Evolutionary conservation across 2,797 vertebrate genomes (phyloP).

Genomic region (Potorous gilbertii): DNA sequence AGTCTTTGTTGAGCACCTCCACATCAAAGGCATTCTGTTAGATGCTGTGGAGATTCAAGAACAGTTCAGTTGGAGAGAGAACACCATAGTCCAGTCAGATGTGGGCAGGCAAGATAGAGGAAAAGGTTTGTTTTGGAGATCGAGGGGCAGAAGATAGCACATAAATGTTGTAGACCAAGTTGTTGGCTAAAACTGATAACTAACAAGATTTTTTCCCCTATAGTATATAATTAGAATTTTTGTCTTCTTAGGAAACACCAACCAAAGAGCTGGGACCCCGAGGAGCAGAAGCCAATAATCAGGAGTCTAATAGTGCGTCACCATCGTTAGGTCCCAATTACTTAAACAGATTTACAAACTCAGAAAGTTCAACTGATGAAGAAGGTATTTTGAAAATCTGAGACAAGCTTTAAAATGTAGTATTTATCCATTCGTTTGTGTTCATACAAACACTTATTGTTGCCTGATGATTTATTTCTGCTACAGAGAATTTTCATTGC

Average conservation of each 20-base stretch:
- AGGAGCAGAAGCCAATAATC: conserved; percentile 85
- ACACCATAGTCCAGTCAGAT: neutral
- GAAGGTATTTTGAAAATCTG: conserved; percentile 88
- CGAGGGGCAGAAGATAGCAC: neutral
- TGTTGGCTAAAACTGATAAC: neutral
- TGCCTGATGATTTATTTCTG: neutral
- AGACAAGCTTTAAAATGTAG: neutral
- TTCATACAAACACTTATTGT: neutral
- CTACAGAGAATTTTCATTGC: neutral
- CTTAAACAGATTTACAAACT: conserved; percentile 93
- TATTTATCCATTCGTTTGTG: neutral
- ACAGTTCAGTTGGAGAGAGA: neutral
- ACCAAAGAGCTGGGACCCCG: conserved; percentile 95
- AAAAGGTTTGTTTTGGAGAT: neutral
- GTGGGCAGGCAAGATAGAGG: neutral
- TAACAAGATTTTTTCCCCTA: neutral
- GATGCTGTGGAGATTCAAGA: neutral
- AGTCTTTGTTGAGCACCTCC: neutral
- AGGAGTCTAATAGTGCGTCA: conserved; percentile 84
- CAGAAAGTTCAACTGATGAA: conserved; percentile 98
- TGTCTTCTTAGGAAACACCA: conserved; percentile 92
- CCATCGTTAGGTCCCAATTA: conserved; percentile 84
- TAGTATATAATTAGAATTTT: neutral
- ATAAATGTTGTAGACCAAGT: neutral
- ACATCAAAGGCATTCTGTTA: neutral